These are phyloP conservation scores for Cyclophora punctaria DNA, from an alignment of 2,888 invertebrate genomes.

Conservation along the genomic window DNA sequence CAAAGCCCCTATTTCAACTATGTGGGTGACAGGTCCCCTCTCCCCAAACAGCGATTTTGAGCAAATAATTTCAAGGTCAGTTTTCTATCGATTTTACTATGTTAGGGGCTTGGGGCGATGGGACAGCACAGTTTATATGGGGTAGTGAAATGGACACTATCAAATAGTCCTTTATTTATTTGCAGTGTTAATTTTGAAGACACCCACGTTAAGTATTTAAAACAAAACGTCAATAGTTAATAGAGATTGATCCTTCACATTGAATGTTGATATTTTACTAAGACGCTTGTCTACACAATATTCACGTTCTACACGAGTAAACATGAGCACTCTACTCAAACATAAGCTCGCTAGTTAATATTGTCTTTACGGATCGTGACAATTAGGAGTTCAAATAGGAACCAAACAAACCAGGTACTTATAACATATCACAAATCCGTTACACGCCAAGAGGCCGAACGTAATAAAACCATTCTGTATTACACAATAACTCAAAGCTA, in stretches of 20 bases:
- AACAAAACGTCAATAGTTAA: too few relatives aligned
- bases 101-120: slow-evolving; percentile 33
- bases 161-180: too few relatives aligned
- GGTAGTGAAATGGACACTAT: too few relatives aligned
- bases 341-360: too few relatives aligned
- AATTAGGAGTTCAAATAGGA: not conserved
- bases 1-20: not conserved
- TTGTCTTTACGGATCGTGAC: too few relatives aligned
- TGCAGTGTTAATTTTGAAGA: too few relatives aligned
- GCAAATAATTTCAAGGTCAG: slow-evolving; percentile 61
- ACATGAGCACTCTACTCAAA: too few relatives aligned
- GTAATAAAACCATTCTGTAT: slow-evolving; percentile 23
- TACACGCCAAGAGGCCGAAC: slow-evolving; percentile 17
- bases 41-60: slow-evolving; percentile 26
- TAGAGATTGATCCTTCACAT: too few relatives aligned
- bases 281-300: too few relatives aligned
- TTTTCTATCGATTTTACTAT: slow-evolving; percentile 43
- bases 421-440: slow-evolving; percentile 15
- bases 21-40: slow-evolving; percentile 14
- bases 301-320: too few relatives aligned
- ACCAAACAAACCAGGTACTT: not conserved
- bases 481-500: slow-evolving; percentile 30
- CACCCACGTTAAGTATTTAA: too few relatives aligned
- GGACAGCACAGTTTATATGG: slow-evolving; percentile 1
- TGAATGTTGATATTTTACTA: too few relatives aligned